Conservation (phyloP, 1,140 invertebrate genomes). For the Antheraea pernyi region DNA sequence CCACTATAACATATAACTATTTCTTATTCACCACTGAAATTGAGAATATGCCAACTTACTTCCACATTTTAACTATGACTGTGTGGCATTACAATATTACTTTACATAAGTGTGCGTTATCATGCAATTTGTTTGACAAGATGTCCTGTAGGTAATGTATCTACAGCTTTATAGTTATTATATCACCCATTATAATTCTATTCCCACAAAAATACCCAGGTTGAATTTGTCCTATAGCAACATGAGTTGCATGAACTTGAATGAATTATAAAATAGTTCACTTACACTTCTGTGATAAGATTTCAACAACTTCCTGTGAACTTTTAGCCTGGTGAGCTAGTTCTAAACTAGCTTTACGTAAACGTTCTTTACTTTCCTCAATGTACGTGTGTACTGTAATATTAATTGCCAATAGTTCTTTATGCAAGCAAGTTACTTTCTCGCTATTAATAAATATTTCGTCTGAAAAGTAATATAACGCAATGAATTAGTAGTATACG, state of each 20-base stretch:
- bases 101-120: too few species aligned
- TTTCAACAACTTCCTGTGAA: conserved; percentile 62
- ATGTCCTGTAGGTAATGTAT: too few species aligned
- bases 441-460: conserved; percentile 51
- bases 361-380: conserved; percentile 67
- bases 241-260: neutral
- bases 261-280: conserved; percentile 6
- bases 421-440: conserved; percentile 48
- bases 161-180: too few species aligned
- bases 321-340: conserved; percentile 57
- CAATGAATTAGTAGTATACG: conserved; percentile 20
- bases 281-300: conserved; percentile 62
- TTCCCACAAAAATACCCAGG: too few species aligned
- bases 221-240: neutral
- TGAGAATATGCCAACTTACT: too few species aligned
- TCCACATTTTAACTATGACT: too few species aligned
- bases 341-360: conserved; percentile 49
- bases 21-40: too few species aligned
- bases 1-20: too few species aligned
- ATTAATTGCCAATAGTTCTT: conserved; percentile 65
- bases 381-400: conserved; percentile 66
- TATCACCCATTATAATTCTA: too few species aligned
- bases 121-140: too few species aligned
- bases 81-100: too few species aligned
- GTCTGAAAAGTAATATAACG: conserved; percentile 54